Base-by-base conservation (phyloP, 1,140 invertebrate species). In the Protaetia brevitarsis region DNA sequence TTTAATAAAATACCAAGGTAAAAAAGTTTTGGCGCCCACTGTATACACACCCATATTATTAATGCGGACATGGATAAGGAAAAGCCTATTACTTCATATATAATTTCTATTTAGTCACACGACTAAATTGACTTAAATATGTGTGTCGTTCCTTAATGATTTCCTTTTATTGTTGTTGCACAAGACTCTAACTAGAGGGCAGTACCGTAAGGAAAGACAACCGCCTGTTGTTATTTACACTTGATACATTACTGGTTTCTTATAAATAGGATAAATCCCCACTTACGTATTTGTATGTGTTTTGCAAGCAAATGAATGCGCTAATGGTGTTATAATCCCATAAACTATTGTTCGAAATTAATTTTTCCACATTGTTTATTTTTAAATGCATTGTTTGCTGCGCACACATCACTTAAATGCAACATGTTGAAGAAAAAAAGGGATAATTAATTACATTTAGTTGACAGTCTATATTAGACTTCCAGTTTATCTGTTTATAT, bases 21-120 rank as follows among this genome's bases (percentile, higher is more conserved):
- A n/a, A n/a, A n/a, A n/a, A n/a, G n/a, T n/a, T n/a, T n/a, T n/a
- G n/a, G n/a, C n/a, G n/a, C n/a, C n/a, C n/a, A n/a, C n/a, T n/a
- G n/a, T n/a, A n/a, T n/a, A n/a, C n/a, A n/a, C n/a, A n/a, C n/a
- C n/a, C n/a, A n/a, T n/a, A n/a, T n/a, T n/a, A n/a, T n/a, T n/a
- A n/a, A n/a, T n/a, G n/a, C n/a, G n/a, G n/a, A n/a, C n/a, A n/a
- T n/a, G n/a, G n/a, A n/a, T n/a, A n/a, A n/a, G n/a, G n/a, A n/a
- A n/a, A n/a, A n/a, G n/a, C n/a, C n/a, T 51, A 51, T 51, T 51
- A 51, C 41, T 19, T 51, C 41, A 26, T 51, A n/a, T n/a, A 19
- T 19, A 19, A 51, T 51, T 51, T 51, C 41, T 19, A 51, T 51
- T 51, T 51, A 51, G 41, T 51, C 41, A 51, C 41, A 51, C 41